Evolutionary conservation across 2,113 vertebrate species (phyloP).

Genomic region (Chaetodon auriga): DNA sequence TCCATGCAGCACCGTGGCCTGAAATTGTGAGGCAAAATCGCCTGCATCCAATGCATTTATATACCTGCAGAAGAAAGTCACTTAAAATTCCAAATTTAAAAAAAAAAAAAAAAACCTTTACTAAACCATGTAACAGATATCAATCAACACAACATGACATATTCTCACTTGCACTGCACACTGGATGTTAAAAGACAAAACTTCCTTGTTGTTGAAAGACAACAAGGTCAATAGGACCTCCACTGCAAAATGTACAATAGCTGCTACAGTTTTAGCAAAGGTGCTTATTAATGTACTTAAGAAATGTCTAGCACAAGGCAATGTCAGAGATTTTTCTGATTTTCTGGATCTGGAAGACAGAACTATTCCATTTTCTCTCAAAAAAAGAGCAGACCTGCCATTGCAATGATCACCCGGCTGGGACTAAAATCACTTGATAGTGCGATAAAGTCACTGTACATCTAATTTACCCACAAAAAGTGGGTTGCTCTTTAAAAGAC

Average conservation of each 20-base stretch:
- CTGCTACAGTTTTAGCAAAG: too few relatives aligned
- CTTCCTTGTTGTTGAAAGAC: too few relatives aligned
- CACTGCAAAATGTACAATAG: too few relatives aligned
- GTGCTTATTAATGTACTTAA: not conserved
- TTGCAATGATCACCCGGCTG: not conserved
- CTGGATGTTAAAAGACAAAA: too few relatives aligned
- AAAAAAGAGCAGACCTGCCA: not conserved
- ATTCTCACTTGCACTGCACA: too few relatives aligned
- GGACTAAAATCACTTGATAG: not conserved
- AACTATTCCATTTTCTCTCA: not conserved
- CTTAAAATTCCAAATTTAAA: not conserved
- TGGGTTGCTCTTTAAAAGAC: not conserved
- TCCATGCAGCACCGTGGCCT: slow-evolving; percentile 78
- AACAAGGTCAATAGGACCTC: too few relatives aligned
- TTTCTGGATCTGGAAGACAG: not conserved
- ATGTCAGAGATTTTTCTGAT: not conserved
- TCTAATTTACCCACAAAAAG: not conserved
- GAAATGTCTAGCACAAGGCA: not conserved
- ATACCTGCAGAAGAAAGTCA: slow-evolving; percentile 86
- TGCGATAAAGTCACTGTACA: not conserved
- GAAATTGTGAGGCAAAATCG: slow-evolving; percentile 74
- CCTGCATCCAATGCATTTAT: slow-evolving; percentile 90
- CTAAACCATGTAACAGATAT: not conserved
- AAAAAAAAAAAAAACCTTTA: not conserved
- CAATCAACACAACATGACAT: too few relatives aligned